Base-by-base conservation (phyloP, 2,797 vertebrate genomes). In the Botia almorhae region DNA sequence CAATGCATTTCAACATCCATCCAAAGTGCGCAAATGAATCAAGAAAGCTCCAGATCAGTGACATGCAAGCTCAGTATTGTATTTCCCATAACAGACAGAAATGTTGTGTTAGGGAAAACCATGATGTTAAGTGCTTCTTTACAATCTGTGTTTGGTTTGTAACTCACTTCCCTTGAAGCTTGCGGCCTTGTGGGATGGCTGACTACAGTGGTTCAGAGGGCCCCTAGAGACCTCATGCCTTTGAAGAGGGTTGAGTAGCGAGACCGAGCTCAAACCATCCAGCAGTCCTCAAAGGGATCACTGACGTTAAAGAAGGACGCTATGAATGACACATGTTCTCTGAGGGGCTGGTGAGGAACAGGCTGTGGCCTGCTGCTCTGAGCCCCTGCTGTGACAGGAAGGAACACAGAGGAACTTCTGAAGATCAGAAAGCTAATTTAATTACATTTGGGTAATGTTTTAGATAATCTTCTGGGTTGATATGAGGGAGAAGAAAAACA, bases 241-340 rank as follows among this genome's bases (percentile, higher is more conserved):
- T 81, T 81, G 64, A 73, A 81, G 65, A 48, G 50, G 26, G 65
- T 69, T 69, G 46, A 63, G 56, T 19, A 23, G 51, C 0, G 36
- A 74, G 71, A 63, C 56, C 46, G 19, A 33, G 64, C 63, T 60
- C 55, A 69, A 69, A 75, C 55, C 56, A 43, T 26, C 58, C 55
- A 8, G 53, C 71, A 50, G 26, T 3, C 55, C 55, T 76, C 55
- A 43, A 53, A 61, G 43, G 55, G 55, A 75, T 43, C 43, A 0
- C 43, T 69, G 55, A 81, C 29, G 4, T 63, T 81, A 61, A 46
- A 75, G 67, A 43, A 81, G 26, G 39, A 69, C 19, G 2, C n/a
- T 48, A 21, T 21, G 56, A 61, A 69, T 51, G 65, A 48, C 71
- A 75, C 53, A 48, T 58, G 48, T 76, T 21, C 67, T 75, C 72